A percentile compares a stretch with the other conserved stretches of the same genome.
Evolutionary conservation across 1,140 invertebrate species (phyloP).

Genomic region (Lasioglossum baleicum): DNA sequence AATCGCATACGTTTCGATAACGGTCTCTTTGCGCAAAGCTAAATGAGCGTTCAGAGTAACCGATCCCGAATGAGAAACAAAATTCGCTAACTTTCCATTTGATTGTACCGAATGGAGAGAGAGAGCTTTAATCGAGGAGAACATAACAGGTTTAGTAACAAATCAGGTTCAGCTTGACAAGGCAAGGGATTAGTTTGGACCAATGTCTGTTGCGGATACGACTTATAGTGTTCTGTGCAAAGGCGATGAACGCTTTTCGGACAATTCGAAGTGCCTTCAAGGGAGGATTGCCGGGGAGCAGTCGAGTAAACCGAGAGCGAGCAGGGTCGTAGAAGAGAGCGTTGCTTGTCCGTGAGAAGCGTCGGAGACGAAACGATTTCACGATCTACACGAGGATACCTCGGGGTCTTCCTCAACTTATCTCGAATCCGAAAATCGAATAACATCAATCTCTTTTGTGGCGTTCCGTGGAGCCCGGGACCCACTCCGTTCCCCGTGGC

Average conservation of each 20-base stretch:
- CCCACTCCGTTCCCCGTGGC: conserved; percentile 11
- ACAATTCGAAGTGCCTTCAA: background rate
- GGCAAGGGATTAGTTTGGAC: too few relatives aligned
- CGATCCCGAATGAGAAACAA: too few relatives aligned
- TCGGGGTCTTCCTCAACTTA: conserved; percentile 50
- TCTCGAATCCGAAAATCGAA: conserved; percentile 64
- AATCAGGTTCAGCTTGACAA: too few relatives aligned
- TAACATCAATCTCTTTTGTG: conserved; percentile 64
- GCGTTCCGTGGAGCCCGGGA: conserved; percentile 36
- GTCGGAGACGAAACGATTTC: conserved; percentile 42
- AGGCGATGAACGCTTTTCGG: too few relatives aligned
- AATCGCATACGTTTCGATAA: background rate
- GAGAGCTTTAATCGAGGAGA: too few relatives aligned
- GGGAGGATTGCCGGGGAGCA: background rate
- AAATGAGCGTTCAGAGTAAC: background rate
- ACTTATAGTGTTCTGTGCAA: too few relatives aligned
- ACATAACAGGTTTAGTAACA: too few relatives aligned
- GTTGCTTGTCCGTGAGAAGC: background rate
- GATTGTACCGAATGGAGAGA: too few relatives aligned
- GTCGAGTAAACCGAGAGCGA: background rate
- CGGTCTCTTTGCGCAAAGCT: background rate
- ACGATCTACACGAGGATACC: conserved; percentile 34
- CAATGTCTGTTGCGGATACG: too few relatives aligned
- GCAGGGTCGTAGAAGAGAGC: background rate
- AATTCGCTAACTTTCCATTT: too few relatives aligned